Evolutionary conservation across 2,888 invertebrate genomes (phyloP), one percentile per base, ranked within the genome.

Genomic region (Eulithis testata): DNA sequence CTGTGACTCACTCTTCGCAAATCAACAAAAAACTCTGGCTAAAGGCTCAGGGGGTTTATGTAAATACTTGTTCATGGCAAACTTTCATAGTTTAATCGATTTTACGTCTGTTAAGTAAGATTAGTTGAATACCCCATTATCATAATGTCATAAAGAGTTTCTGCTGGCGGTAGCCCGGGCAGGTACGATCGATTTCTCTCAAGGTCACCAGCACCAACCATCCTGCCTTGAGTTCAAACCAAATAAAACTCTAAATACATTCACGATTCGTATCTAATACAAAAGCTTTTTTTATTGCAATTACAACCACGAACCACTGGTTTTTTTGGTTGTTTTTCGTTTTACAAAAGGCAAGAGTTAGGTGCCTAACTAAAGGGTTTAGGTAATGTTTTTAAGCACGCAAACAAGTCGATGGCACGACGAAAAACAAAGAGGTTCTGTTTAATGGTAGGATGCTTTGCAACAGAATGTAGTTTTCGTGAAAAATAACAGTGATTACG

Each of bases 101-200:
- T 47, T 52, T 3, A 56, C 37, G 44, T 58, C 61, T 11, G 60
- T 59, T 59, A 50, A 53, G 59, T 62, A 50, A 56, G 59, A 64
- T 66, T 59, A 66, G 50, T 49, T 49, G 60, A 36, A 44, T 56
- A 45, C 45, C 55, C 43, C 37, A 63, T 66, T 66, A 66, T 62
- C 62, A 66, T 66, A 66, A 58, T 51, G 50, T 62, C 62, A 47
- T 60, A 60, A 65, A 65, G 55, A 60, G 60, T 44, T 63, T 47
- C 50, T 27, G 51, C 45, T 53, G 50, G 54, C 60, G 64, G 64
- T 60, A 45, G 50, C 54, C 40, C 59, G 60, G 36, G 11, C 31
- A 50, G 59, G 64, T 63, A 63, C 64, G 59, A 64, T 65, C 64
- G 64, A 65, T 65, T 60, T 50, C 50, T 51, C 11, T 14, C 60